Evolutionary conservation across 2,888 invertebrate genomes (phyloP), one percentile per base, ranked within the genome.

Genomic region (Dinocampus coccinellae): DNA sequence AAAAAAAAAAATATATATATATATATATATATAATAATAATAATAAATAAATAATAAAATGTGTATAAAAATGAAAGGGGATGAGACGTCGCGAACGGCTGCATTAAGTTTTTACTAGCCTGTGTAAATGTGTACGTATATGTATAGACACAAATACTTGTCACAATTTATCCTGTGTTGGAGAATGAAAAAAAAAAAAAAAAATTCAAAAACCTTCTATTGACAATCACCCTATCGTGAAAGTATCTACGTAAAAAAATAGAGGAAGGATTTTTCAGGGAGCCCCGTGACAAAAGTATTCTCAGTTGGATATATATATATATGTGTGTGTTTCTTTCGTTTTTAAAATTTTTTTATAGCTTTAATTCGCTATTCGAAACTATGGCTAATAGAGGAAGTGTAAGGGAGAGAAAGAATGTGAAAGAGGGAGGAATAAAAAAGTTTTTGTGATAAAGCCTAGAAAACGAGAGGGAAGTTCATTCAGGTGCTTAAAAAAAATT

Each of bases 181-280:
- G 66, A 69, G 72, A 73, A 72, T n/a, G n/a, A n/a, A n/a, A n/a
- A n/a, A n/a, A n/a, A n/a, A n/a, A n/a, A n/a, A n/a, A n/a, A n/a
- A n/a, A 47, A 16, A 47, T 3, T 62, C 70, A 55, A 13, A 73
- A 77, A 78, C 76, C 76, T 78, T 74, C 75, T 36, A 73, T 76
- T 77, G 73, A 76, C 74, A 61, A 75, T 72, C 77, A 73, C 77
- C 78, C 78, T 76, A 77, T 76, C 76, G 75, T 70, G 36, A 64
- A 77, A 77, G 75, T 76, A 77, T 76, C 70, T 73, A 57, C 67
- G 69, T 26, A 26, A 42, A 36, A n/a, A 52, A 24, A 53, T 26
- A 55, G 26, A 66, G 58, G 73, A 77, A 75, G 74, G 73, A 77
- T 77, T 75, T 74, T 75, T 70, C 16, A 29, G 20, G n/a, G n/a